These are phyloP conservation scores for Muschampia plurimacula DNA, from an alignment of 2,888 invertebrate genomes.

Conservation along the genomic window DNA sequence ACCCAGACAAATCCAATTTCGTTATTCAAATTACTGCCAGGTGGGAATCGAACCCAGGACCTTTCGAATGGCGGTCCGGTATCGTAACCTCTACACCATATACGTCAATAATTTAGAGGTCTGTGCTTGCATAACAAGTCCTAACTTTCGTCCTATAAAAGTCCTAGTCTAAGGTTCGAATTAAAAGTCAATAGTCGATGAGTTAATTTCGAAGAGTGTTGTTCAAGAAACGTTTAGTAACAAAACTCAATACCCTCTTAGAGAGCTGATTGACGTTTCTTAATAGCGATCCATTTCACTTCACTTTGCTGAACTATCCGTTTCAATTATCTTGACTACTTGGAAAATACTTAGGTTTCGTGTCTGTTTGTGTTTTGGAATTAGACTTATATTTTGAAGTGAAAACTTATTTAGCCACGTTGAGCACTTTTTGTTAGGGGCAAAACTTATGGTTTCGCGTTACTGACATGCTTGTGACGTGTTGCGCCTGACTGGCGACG, in stretches of 20 bases:
- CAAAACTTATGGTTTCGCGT: too few relatives aligned
- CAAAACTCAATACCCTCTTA: constrained; percentile 19
- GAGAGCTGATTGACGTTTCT: constrained; percentile 24
- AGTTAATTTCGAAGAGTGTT: neutral
- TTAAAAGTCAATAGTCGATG: neutral
- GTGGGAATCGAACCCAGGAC: too few relatives aligned
- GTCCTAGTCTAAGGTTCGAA: neutral
- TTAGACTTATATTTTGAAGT: neutral
- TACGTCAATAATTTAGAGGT: too few relatives aligned
- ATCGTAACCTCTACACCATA: too few relatives aligned
- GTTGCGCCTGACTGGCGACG: too few relatives aligned
- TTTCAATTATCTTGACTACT: constrained; percentile 30
- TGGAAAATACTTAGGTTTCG: neutral
- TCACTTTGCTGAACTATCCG: constrained; percentile 21
- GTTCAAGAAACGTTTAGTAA: neutral
- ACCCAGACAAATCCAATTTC: too few relatives aligned
- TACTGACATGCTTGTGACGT: too few relatives aligned
- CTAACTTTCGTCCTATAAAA: too few relatives aligned
- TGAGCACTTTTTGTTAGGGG: too few relatives aligned
- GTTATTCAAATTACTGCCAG: too few relatives aligned
- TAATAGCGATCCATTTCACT: constrained; percentile 30
- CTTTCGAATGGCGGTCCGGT: too few relatives aligned
- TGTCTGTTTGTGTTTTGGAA: neutral
- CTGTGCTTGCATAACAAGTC: too few relatives aligned
- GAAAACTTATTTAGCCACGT: neutral